These are phyloP conservation scores for Colistium nudipinnis DNA, from an alignment of 2,113 vertebrate species.

Conservation along the genomic window DNA sequence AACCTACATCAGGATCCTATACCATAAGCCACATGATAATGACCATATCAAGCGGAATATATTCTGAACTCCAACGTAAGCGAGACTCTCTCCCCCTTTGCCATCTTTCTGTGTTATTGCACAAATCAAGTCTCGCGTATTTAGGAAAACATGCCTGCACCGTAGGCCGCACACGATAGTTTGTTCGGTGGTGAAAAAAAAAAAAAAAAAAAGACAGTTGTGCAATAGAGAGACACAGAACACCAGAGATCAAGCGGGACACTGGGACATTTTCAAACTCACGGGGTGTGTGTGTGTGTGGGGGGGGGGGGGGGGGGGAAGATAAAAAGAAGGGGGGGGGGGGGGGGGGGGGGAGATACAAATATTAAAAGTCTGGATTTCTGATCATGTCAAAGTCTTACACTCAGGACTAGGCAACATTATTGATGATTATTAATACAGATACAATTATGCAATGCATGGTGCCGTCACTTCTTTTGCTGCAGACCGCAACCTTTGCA, in stretches of 20 bases:
- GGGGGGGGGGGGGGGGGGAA: too few relatives aligned
- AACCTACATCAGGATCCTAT: slow-evolving; percentile 29
- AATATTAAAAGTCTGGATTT: too few relatives aligned
- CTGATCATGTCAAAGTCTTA: too few relatives aligned
- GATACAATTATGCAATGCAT: too few relatives aligned
- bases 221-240: slow-evolving; percentile 38
- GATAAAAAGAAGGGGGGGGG: too few relatives aligned
- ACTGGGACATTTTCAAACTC: too few relatives aligned
- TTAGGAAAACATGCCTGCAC: slow-evolving; percentile 64
- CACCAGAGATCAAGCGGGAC: neutral
- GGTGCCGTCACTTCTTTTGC: too few relatives aligned
- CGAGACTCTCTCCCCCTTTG: neutral
- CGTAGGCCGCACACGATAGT: slow-evolving; percentile 39
- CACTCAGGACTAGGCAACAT: too few relatives aligned
- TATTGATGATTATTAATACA: too few relatives aligned
- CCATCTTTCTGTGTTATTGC: slow-evolving; percentile 38
- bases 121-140: slow-evolving; percentile 58
- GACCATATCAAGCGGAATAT: slow-evolving; percentile 63
- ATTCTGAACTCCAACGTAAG: slow-evolving; percentile 36
- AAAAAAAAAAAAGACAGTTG: slow-evolving; percentile 58
- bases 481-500: slow-evolving; percentile 18
- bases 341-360: too few relatives aligned
- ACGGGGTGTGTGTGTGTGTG: too few relatives aligned
- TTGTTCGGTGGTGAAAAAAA: slow-evolving; percentile 58
- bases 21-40: slow-evolving; percentile 50